Percentiles rank a stretch among this genome's conserved stretches.
Conservation (phyloP, 1,140 invertebrate species). For the Bombus breviceps region DNA sequence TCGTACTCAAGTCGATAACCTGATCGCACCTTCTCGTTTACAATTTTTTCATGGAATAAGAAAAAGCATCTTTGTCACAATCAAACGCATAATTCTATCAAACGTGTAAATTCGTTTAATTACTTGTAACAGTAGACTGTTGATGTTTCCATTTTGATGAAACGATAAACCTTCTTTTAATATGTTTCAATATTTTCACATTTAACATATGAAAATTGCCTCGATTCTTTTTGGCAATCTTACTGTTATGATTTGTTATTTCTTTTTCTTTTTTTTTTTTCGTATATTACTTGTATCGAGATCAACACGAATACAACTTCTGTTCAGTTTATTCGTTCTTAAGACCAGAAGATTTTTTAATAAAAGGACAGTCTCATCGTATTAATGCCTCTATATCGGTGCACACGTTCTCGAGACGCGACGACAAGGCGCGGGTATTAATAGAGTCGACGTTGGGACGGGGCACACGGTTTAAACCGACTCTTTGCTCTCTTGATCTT, state of each 20-base stretch:
- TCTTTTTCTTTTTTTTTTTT: neutral
- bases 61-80: too few species aligned
- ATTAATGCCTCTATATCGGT: conserved; percentile 20
- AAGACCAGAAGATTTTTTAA: neutral
- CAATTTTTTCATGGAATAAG: neutral
- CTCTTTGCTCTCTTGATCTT: conserved; percentile 54
- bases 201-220: too few species aligned
- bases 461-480: conserved; percentile 46
- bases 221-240: neutral
- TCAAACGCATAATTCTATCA: neutral
- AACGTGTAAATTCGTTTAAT: neutral
- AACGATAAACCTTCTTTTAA: too few species aligned
- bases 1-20: neutral
- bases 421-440: conserved; percentile 67
- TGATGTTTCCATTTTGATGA: neutral
- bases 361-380: neutral
- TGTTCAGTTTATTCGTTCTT: neutral
- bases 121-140: neutral
- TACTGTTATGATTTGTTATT: neutral
- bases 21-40: neutral
- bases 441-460: conserved; percentile 60
- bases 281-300: neutral
- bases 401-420: conserved; percentile 54
- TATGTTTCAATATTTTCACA: too few species aligned
- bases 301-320: neutral